These are phyloP conservation scores for Neomorphus geoffroyi DNA, from an alignment of 2,797 vertebrate genomes.

Conservation along the genomic window DNA sequence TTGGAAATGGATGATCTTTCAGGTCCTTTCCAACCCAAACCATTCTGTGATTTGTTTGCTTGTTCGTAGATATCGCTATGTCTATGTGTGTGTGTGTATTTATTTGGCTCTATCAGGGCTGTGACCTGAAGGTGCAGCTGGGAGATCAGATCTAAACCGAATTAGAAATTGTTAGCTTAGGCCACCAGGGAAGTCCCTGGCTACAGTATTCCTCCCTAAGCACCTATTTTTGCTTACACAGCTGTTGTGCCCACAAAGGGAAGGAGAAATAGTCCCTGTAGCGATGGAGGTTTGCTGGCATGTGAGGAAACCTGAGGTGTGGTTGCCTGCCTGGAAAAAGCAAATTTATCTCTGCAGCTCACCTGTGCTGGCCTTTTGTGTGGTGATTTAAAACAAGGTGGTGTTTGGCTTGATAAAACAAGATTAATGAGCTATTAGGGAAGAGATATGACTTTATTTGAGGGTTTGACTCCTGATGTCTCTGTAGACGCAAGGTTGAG, in stretches of 20 bases:
- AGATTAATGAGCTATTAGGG: not conserved
- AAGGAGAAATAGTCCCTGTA: not conserved
- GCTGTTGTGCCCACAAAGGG: not conserved
- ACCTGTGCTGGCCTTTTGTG: not conserved
- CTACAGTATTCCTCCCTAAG: not conserved
- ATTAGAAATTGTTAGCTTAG: not conserved
- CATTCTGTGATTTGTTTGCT: no score
- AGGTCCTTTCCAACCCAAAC: no score
- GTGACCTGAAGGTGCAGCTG: not conserved
- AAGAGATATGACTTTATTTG: not conserved
- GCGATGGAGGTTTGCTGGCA: not conserved
- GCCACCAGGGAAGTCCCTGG: not conserved
- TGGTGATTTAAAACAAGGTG: not conserved
- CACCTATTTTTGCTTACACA: not conserved
- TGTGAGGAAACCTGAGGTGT: rapidly evolving
- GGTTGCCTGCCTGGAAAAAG: not conserved
- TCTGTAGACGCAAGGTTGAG: not conserved
- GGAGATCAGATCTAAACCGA: not conserved
- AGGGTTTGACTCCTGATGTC: not conserved
- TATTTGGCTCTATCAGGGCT: not conserved
- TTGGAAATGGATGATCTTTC: no score
- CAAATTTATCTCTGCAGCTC: not conserved
- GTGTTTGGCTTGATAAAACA: not conserved
- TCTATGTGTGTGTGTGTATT: rapidly evolving
- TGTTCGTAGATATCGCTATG: no score